Base-by-base conservation (phyloP, 2,888 invertebrate species). In the Julus scandinavius region DNA sequence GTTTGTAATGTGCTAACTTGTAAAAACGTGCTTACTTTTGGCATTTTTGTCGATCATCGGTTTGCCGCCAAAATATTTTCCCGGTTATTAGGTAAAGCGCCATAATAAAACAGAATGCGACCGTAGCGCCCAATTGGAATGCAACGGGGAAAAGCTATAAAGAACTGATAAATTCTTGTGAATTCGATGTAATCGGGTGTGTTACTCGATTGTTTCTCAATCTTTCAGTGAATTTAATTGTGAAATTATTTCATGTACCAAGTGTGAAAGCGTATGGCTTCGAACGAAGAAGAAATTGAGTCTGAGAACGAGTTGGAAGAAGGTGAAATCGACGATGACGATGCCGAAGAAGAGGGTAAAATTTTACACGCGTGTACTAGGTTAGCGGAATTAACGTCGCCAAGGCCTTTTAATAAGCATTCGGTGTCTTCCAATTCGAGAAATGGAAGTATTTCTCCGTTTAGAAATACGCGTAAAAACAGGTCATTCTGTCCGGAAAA, bases 291-390 rank as follows among this genome's bases (percentile, higher is more conserved):
- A 40, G 49, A 49, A 85, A 85, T 20, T 0, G 49, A 20, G n/a
- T 85, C 41, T 4, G 5, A n/a, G 41, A 50, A 88, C 63, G 88
- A 88, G 41, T 50, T 88, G n/a, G 88, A 88, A 54, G 88, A 88
- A 50, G 88, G 88, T 11, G 88, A 88, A 88, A 88, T 88, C n/a
- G 88, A 88, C 84, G 88, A 88, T 7, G 84, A 88, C 7, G 88
- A 88, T 20, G 85, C 17, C 3, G 88, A 88, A 45, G 87, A 87
- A 40, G 87, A 40, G 54, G 50, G n/a, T 20, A 50, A 17, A n/a
- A 50, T 54, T n/a, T 87, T 87, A 13, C 17, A 87, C 29, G 87
- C 20, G n/a, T 45, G 50, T 2, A 29, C 50, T 1, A 49, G 50
- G 54, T 49, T 85, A 20, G 85, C 85, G 1, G 85, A 45, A 38